Evolutionary conservation across 2,888 invertebrate genomes (phyloP).

Genomic region (Salpingus planirostris): DNA sequence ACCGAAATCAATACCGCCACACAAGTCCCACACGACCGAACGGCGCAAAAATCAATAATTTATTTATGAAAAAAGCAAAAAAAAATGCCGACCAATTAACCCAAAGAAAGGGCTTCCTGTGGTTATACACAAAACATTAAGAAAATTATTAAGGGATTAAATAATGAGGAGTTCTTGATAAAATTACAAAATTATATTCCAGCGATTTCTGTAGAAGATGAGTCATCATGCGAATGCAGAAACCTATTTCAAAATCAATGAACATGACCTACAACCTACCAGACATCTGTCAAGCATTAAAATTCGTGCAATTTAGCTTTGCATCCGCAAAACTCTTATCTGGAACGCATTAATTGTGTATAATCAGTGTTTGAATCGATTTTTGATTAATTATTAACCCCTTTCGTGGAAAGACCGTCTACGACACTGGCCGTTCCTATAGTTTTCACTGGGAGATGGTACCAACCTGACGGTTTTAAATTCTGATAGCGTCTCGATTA

Average conservation of each 20-base stretch:
- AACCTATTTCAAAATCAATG: slow-evolving; percentile 24
- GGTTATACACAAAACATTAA: too few relatives aligned
- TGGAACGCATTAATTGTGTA: too few relatives aligned
- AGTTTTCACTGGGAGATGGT: slow-evolving; percentile 2
- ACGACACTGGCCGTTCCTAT: slow-evolving; percentile 8
- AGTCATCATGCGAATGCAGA: slow-evolving; percentile 7
- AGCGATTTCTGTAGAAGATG: slow-evolving; percentile 8
- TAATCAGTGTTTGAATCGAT: too few relatives aligned
- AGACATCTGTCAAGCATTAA: too few relatives aligned
- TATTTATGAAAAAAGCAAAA: too few relatives aligned
- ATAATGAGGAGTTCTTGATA: not conserved
- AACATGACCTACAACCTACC: slow-evolving; percentile 23
- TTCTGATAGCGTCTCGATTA: not conserved
- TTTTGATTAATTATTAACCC: too few relatives aligned
- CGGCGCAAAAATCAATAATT: slow-evolving; percentile 24
- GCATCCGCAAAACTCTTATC: too few relatives aligned
- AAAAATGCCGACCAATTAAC: slow-evolving; percentile 1
- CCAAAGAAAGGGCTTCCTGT: too few relatives aligned
- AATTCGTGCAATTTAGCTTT: too few relatives aligned
- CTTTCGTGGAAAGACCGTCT: too few relatives aligned
- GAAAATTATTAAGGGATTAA: too few relatives aligned
- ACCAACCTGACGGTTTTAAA: slow-evolving; percentile 11
- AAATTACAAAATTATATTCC: not conserved
- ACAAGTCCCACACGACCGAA: slow-evolving; percentile 20
- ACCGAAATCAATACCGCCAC: slow-evolving; percentile 24